Percentiles rank a stretch among this genome's conserved stretches.
Evolutionary conservation across 2,888 invertebrate genomes (phyloP).

Genomic region (Diabrotica balteata): DNA sequence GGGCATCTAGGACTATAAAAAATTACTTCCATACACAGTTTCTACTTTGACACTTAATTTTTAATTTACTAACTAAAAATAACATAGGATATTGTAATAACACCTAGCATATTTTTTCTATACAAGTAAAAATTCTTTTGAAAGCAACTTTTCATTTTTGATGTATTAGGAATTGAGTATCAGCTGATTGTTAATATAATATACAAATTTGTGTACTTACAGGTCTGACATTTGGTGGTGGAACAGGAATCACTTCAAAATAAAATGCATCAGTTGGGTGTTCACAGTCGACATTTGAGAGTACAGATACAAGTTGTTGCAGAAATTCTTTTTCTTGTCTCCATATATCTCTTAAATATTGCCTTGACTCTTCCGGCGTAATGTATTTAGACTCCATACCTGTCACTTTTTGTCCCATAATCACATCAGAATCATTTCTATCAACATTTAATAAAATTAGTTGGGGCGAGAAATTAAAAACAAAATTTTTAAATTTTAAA

Average conservation of each 20-base stretch:
- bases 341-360: slow-evolving; percentile 69
- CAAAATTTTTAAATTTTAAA: neutral
- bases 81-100: too few relatives aligned
- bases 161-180: too few relatives aligned
- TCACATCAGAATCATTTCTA: slow-evolving; percentile 15
- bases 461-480: neutral
- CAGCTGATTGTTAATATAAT: too few relatives aligned
- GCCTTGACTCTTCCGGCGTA: slow-evolving; percentile 53
- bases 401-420: slow-evolving; percentile 30
- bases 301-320: slow-evolving; percentile 72
- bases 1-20: too few relatives aligned
- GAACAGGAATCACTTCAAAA: slow-evolving; percentile 81
- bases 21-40: too few relatives aligned
- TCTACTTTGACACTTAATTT: too few relatives aligned
- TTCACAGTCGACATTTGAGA: slow-evolving; percentile 63
- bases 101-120: too few relatives aligned
- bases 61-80: too few relatives aligned
- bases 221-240: slow-evolving; percentile 89
- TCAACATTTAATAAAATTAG: slow-evolving; percentile 3
- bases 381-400: slow-evolving; percentile 50
- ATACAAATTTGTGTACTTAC: slow-evolving; percentile 48
- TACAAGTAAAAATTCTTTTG: too few relatives aligned
- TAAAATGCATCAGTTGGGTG: slow-evolving; percentile 87
- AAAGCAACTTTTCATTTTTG: too few relatives aligned
- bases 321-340: slow-evolving; percentile 74